Evolutionary conservation across 1,140 invertebrate genomes (phyloP), one percentile per base, ranked within the genome.

Genomic region (Helicoverpa zea): DNA sequence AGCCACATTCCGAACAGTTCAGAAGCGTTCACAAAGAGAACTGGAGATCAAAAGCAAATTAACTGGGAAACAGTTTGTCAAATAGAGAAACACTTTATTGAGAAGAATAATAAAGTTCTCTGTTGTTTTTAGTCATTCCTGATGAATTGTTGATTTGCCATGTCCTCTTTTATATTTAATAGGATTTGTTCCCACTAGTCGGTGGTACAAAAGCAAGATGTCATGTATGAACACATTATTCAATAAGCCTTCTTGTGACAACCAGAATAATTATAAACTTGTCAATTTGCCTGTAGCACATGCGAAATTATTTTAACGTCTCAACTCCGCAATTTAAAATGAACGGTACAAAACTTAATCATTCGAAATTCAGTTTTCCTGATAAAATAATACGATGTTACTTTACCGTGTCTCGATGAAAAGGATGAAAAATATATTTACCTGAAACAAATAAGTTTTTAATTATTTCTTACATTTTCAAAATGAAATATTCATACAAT

Each of bases 401-500:
- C 30, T 43, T 2, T 49, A 23, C 10, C 2, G 16, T n/a, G 14
- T 18, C 3, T 68, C 4, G 49, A 10, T 7, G n/a, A 54, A 30
- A 54, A n/a, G 13, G 14, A 72, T 72, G 4, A 30, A 68, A 68
- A 23, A 12, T 16, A 13, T 72, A 72, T 54, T 82, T 81, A 79
- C 70, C 61, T 81, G 76, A 70, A 83, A 83, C 75, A 70, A 79
- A 29, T 14, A 29, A 35, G 12, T 18, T 72, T 75, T 82, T 51
- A 59, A 76, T 35, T 12, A 18, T 11, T 58, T 64, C 10, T 29
- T 30, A 14, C 47, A 78, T 63, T 61, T 61, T 7, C 5, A 5
- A 23, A 29, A 13, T 56, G 30, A 59, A 47, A 51, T 80, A 72
- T 12, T 13, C 16, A 80, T 23, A 61, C 35, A 66, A 73, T 11